These are phyloP conservation scores for Antennarius maculatus DNA, from an alignment of 2,797 vertebrate genomes.

Conservation along the genomic window DNA sequence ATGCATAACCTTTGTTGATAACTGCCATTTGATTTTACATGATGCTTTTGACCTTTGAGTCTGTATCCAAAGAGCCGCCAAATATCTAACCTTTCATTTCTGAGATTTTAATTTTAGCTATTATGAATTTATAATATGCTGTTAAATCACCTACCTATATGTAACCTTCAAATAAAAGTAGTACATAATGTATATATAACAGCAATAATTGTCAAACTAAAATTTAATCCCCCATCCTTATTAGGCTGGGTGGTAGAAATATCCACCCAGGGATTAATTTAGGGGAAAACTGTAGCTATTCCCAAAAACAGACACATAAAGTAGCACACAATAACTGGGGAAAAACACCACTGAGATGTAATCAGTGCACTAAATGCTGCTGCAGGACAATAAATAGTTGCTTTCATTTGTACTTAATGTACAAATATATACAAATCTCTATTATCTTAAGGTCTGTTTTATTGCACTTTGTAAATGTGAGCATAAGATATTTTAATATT, in stretches of 20 bases:
- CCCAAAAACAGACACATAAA: constrained; percentile 31
- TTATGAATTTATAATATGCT: neutral
- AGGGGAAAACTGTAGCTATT: constrained; percentile 45
- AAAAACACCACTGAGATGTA: constrained; percentile 59
- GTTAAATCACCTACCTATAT: neutral
- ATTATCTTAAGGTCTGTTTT: neutral
- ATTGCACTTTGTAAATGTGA: neutral
- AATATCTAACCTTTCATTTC: neutral
- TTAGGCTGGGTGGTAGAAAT: constrained; percentile 55
- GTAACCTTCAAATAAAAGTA: constrained; percentile 20
- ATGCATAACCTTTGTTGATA: neutral
- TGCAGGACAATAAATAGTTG: constrained; percentile 20
- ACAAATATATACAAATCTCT: too few relatives aligned
- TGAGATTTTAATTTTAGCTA: neutral
- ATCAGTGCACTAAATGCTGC: constrained; percentile 44
- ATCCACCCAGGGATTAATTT: constrained; percentile 56
- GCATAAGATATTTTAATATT: neutral
- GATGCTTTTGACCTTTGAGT: constrained; percentile 8
- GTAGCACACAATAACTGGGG: constrained; percentile 42
- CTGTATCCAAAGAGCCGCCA: neutral
- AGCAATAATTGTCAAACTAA: constrained; percentile 46
- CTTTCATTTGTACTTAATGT: constrained; percentile 21
- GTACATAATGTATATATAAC: neutral
- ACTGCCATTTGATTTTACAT: constrained; percentile 17
- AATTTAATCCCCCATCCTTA: constrained; percentile 52